phyloP scores from a whole-genome alignment of 92 coral and sea anemone genomes.

The Actinernus sp. region DNA sequence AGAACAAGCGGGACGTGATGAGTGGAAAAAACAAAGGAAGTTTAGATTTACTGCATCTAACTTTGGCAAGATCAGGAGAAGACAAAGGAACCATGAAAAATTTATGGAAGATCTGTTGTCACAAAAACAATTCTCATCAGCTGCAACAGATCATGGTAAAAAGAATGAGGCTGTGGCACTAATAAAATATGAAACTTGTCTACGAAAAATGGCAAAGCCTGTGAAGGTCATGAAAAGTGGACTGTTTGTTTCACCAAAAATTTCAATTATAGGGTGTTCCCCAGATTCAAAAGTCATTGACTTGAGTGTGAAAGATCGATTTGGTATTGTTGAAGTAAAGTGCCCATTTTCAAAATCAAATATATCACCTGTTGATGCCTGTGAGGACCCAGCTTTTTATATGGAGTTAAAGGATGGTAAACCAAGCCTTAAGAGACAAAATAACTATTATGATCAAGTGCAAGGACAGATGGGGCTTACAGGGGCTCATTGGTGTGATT shows the following conservation, averaged over 20 bases:
- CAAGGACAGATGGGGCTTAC: constrained; percentile 58
- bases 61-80: constrained; percentile 31
- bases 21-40: constrained; percentile 57
- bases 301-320: constrained; percentile 30
- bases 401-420: constrained; percentile 42
- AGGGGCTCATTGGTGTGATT: constrained; percentile 63
- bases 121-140: constrained; percentile 24
- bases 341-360: constrained; percentile 47
- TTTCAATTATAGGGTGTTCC: constrained; percentile 57
- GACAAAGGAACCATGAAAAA: constrained; percentile 60
- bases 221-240: constrained; percentile 51
- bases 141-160: constrained; percentile 61
- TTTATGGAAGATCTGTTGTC: constrained; percentile 53
- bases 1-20: constrained; percentile 40
- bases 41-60: constrained; percentile 53
- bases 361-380: constrained; percentile 62
- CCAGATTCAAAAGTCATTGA: constrained; percentile 72
- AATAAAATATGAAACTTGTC: constrained; percentile 50
- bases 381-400: constrained; percentile 50
- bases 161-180: constrained; percentile 58
- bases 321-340: constrained; percentile 68
- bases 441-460: constrained; percentile 56
- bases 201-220: constrained; percentile 46
- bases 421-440: constrained; percentile 24
- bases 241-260: constrained; percentile 52